Percentiles rank a stretch among this genome's conserved stretches.
Evolutionary conservation across 2,888 invertebrate genomes (phyloP).

Genomic region (Dasysyrphus tricinctus): DNA sequence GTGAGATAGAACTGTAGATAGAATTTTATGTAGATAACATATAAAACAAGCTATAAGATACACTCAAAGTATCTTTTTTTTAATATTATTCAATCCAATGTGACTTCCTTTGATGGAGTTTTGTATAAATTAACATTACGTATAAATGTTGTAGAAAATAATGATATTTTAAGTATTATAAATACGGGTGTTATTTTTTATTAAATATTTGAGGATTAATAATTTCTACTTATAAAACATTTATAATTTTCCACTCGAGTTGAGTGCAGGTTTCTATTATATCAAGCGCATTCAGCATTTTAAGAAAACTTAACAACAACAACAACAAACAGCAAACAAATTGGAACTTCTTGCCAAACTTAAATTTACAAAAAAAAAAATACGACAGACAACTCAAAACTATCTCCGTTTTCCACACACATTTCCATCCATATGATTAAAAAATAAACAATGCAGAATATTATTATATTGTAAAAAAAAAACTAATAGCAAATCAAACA

Average conservation of each 20-base stretch:
- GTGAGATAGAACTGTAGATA: conserved; percentile 74
- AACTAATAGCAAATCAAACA: conserved; percentile 70
- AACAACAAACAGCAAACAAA: conserved; percentile 27
- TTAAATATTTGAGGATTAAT: conserved; percentile 12
- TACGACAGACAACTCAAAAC: conserved; percentile 68
- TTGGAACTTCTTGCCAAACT: conserved; percentile 55
- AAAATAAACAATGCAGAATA: conserved; percentile 44
- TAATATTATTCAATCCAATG: conserved; percentile 32
- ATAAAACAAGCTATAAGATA: conserved; percentile 15
- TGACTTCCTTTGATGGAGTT: conserved; percentile 34
- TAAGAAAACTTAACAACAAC: conserved; percentile 18
- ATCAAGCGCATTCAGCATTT: conserved; percentile 63
- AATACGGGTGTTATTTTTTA: conserved; percentile 45
- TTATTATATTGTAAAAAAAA: conserved; percentile 56
- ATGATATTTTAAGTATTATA: conserved; percentile 25
- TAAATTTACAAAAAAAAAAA: conserved; percentile 2
- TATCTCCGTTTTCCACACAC: conserved; percentile 70
- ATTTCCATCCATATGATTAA: conserved; percentile 72
- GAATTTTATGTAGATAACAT: conserved; percentile 48
- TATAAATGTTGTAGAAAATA: conserved; percentile 46
- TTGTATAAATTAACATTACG: conserved; percentile 26
- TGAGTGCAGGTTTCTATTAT: conserved; percentile 72
- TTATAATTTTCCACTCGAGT: conserved; percentile 50
- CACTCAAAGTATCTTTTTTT: conserved; percentile 6
- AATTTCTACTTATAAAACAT: not conserved